Evolutionary conservation across 2,888 invertebrate species (phyloP).

Genomic region (Apodemia hepburni): DNA sequence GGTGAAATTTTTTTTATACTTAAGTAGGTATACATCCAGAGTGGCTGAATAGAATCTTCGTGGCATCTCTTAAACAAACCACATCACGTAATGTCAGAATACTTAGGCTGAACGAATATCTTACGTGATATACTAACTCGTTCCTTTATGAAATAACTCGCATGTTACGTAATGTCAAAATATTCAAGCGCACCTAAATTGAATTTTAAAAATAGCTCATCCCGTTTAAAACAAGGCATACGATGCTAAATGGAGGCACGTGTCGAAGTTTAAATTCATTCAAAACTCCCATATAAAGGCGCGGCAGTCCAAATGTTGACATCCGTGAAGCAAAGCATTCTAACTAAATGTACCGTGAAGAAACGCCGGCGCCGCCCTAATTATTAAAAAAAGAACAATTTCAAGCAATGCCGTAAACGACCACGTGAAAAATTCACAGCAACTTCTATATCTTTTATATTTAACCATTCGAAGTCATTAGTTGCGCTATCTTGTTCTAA

Average conservation of each 20-base stretch:
- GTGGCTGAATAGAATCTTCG: too few species aligned
- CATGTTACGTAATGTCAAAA: too few species aligned
- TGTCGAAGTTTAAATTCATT: constrained; percentile 9
- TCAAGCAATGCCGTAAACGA: constrained; percentile 56
- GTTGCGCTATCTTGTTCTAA: constrained; percentile 53
- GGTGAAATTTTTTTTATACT: too few species aligned
- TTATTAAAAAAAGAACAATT: constrained; percentile 43
- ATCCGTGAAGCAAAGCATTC: constrained; percentile 50
- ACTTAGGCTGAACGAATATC: too few species aligned
- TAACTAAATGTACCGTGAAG: constrained; percentile 54
- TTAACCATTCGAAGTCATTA: constrained; percentile 66
- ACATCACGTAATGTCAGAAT: too few species aligned
- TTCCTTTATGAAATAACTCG: too few species aligned
- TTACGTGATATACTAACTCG: too few species aligned
- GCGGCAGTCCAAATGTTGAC: constrained; percentile 44
- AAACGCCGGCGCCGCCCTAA: constrained; percentile 44
- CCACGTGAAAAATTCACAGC: constrained; percentile 40
- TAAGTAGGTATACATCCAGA: too few species aligned
- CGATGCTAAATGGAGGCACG: constrained; percentile 15
- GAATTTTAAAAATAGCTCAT: constrained; percentile 51
- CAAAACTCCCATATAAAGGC: constrained; percentile 29
- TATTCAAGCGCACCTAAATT: too few species aligned
- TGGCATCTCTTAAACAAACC: too few species aligned
- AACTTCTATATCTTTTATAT: constrained; percentile 48
- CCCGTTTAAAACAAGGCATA: constrained; percentile 38